phyloP scores from a whole-genome alignment of 1,140 invertebrate genomes.

The Aethina tumida region DNA sequence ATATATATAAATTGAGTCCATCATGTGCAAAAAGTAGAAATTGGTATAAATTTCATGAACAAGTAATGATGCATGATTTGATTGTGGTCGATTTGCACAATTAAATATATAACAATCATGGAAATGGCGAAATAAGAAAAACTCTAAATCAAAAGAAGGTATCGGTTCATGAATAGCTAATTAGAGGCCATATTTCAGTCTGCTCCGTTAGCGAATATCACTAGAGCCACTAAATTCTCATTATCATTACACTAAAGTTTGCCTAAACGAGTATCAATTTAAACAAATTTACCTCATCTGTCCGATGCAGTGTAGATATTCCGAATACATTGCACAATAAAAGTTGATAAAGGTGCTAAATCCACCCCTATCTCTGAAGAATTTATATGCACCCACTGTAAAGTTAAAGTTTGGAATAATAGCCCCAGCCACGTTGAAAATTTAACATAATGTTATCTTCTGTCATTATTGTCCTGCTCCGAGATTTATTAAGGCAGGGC shows the following conservation, averaged over 20 bases:
- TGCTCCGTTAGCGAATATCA: slow-evolving; percentile 9
- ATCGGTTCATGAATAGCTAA: slow-evolving; percentile 20
- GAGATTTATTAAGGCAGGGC: background rate
- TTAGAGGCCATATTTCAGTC: slow-evolving; percentile 15
- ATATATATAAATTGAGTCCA: too few species aligned
- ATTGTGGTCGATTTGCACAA: too few species aligned
- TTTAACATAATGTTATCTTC: background rate
- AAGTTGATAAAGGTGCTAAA: slow-evolving; percentile 1
- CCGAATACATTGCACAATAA: slow-evolving; percentile 8
- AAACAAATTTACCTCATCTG: slow-evolving; percentile 11
- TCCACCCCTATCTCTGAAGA: background rate
- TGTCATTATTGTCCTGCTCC: background rate
- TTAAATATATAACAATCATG: too few species aligned
- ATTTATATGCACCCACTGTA: too few species aligned
- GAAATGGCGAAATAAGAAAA: too few species aligned
- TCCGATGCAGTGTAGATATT: slow-evolving; percentile 9
- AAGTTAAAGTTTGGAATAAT: too few species aligned
- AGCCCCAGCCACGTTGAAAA: background rate
- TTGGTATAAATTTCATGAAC: too few species aligned
- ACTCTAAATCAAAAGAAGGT: too few species aligned
- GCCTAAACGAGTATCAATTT: slow-evolving; percentile 15
- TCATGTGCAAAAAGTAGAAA: too few species aligned
- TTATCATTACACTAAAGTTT: slow-evolving; percentile 10
- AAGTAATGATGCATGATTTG: too few species aligned
- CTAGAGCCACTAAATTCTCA: slow-evolving; percentile 12